Percentiles rank a stretch among this genome's conserved stretches.
These are phyloP conservation scores for Heliconius melpomene DNA, from an alignment of 1,140 invertebrate genomes.

Conservation along the genomic window DNA sequence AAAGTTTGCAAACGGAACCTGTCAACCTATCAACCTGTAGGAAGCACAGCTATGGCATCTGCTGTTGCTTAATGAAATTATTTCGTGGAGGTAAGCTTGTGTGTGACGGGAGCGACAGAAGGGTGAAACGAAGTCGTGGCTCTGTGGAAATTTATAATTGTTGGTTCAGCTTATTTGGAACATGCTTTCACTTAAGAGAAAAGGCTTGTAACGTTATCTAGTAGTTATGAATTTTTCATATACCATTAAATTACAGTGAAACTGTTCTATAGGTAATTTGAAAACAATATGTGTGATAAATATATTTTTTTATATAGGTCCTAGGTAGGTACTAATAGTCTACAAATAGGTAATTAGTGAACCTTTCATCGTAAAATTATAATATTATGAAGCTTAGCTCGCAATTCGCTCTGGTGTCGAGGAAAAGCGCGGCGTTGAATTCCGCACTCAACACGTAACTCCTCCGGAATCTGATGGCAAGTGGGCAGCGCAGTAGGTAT, in stretches of 20 bases:
- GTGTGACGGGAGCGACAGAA: slow-evolving; percentile 40
- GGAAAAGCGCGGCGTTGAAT: background rate
- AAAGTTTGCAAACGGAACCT: slow-evolving; percentile 36
- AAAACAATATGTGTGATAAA: too few relatives aligned
- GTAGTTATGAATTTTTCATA: background rate
- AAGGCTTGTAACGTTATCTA: background rate
- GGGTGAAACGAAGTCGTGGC: slow-evolving; percentile 50
- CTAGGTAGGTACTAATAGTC: too few relatives aligned
- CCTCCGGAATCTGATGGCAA: too few relatives aligned
- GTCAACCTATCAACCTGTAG: slow-evolving; percentile 57
- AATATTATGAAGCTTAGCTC: too few relatives aligned
- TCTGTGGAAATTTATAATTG: slow-evolving; percentile 23
- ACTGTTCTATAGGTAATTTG: too few relatives aligned
- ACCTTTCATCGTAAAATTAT: too few relatives aligned
- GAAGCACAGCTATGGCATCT: slow-evolving; percentile 46
- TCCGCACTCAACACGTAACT: background rate
- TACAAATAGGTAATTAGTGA: too few relatives aligned
- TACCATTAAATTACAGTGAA: too few relatives aligned
- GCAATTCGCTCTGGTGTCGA: too few relatives aligned
- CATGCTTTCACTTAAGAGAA: background rate
- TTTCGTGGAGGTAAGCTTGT: slow-evolving; percentile 46
- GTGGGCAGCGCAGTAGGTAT: too few relatives aligned
- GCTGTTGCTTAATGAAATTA: slow-evolving; percentile 59
- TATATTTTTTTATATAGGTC: too few relatives aligned
- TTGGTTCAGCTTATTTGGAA: background rate